Percentiles rank a stretch among this genome's conserved stretches.
phyloP scores from a whole-genome alignment of 2,113 vertebrate species.

The Catagonus wagneri region DNA sequence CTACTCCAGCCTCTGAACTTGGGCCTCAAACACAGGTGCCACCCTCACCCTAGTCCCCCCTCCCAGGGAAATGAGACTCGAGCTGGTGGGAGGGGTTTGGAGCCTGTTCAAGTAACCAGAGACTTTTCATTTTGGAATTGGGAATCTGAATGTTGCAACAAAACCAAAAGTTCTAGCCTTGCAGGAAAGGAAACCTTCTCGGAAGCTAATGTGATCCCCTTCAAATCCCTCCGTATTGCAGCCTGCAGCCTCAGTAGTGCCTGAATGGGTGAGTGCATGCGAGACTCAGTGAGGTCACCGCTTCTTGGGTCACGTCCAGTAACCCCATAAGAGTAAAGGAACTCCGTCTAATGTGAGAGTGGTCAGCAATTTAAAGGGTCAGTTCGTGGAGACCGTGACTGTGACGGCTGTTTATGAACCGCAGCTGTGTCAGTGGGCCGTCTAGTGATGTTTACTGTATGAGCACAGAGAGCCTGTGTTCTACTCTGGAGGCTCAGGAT shows the following conservation, averaged over 20 bases:
- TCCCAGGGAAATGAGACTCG: neutral
- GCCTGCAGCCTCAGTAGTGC: neutral
- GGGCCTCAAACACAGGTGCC: neutral
- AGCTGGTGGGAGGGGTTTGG: neutral
- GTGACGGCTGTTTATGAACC: neutral
- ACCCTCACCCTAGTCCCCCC: neutral
- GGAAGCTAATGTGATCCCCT: neutral
- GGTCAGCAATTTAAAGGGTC: neutral
- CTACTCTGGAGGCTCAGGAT: neutral
- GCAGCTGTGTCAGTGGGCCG: neutral
- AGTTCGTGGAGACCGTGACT: neutral
- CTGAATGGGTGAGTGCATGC: no score
- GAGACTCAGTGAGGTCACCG: neutral
- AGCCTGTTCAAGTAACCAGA: neutral
- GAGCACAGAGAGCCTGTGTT: neutral
- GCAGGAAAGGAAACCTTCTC: neutral
- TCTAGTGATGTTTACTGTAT: neutral
- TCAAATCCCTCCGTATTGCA: neutral
- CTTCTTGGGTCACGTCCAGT: neutral
- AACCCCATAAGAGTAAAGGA: neutral
- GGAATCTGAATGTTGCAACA: neutral
- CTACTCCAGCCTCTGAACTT: no score
- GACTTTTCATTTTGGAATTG: slow-evolving; percentile 14
- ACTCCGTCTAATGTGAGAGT: fast-evolving
- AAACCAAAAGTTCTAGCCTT: neutral